Evolutionary conservation across 2,797 vertebrate species (phyloP).

Genomic region (Acestrorhynchus altus): DNA sequence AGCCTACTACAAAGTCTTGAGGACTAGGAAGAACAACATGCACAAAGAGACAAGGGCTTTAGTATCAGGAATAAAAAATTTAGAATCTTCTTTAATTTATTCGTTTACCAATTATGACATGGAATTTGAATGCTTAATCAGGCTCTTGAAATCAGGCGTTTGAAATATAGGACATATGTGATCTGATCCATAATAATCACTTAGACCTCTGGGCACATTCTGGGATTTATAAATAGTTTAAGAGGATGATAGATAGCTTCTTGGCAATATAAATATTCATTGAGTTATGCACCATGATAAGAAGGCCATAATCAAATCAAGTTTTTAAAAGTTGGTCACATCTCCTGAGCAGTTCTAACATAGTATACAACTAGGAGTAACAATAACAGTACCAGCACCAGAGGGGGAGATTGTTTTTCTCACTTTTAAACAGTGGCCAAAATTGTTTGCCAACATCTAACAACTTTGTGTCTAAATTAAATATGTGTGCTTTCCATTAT

Average conservation of each 20-base stretch:
- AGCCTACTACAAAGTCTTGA: constrained; percentile 2
- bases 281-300: constrained; percentile 1
- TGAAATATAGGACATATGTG: constrained; percentile 24
- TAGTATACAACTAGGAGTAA: background rate
- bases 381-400: background rate
- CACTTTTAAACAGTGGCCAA: background rate
- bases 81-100: background rate
- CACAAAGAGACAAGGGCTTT: background rate
- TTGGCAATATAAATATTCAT: constrained; percentile 19
- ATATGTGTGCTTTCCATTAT: background rate
- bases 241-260: constrained; percentile 15
- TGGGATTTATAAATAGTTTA: constrained; percentile 26
- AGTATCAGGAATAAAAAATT: constrained; percentile 7
- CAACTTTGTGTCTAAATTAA: background rate
- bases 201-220: constrained; percentile 21
- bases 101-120: constrained; percentile 5
- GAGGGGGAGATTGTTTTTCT: background rate
- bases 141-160: background rate
- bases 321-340: constrained; percentile 12
- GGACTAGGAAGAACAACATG: background rate
- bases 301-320: background rate
- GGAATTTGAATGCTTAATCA: constrained; percentile 6
- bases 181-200: constrained; percentile 27
- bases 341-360: background rate
- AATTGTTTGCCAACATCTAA: background rate